A percentile compares a stretch with the other conserved stretches of the same genome.
These are phyloP conservation scores for Caenorhabditis sp. DNA, from an alignment of 2,888 invertebrate genomes.

Conservation along the genomic window DNA sequence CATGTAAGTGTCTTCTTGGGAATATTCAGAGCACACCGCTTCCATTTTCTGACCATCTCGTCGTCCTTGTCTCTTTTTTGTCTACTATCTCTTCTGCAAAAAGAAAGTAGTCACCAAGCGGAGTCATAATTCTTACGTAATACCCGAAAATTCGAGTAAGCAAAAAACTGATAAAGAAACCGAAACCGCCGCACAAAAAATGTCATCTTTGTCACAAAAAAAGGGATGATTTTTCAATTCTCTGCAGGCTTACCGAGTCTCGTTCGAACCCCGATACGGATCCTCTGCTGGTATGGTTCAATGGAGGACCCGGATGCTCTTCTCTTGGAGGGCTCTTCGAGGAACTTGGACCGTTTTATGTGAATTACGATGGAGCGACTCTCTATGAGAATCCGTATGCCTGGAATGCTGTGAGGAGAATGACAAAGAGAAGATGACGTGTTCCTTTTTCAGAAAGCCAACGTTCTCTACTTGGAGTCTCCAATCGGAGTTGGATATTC, in stretches of 20 bases:
- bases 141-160: conserved; percentile 23
- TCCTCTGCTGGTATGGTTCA: conserved; percentile 85
- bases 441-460: conserved; percentile 83
- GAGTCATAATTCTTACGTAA: conserved; percentile 53
- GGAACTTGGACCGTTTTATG: conserved; percentile 84
- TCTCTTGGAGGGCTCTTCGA: conserved; percentile 74
- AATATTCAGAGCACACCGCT: neutral
- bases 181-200: neutral
- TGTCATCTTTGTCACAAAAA: conserved; percentile 19
- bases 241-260: conserved; percentile 84
- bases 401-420: conserved; percentile 80
- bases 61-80: conserved; percentile 11
- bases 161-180: conserved; percentile 24
- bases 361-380: conserved; percentile 78
- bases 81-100: conserved; percentile 17
- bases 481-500: conserved; percentile 84
- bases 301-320: conserved; percentile 83
- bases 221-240: neutral
- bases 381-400: conserved; percentile 81
- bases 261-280: conserved; percentile 83
- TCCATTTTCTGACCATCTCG: conserved; percentile 5
- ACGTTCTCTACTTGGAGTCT: conserved; percentile 85
- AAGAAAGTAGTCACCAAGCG: conserved; percentile 29
- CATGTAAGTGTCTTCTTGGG: conserved; percentile 81
- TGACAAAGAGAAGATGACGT: no score